phyloP scores from a whole-genome alignment of 2,113 vertebrate genomes.

The Sphaerodactylus townsendi region DNA sequence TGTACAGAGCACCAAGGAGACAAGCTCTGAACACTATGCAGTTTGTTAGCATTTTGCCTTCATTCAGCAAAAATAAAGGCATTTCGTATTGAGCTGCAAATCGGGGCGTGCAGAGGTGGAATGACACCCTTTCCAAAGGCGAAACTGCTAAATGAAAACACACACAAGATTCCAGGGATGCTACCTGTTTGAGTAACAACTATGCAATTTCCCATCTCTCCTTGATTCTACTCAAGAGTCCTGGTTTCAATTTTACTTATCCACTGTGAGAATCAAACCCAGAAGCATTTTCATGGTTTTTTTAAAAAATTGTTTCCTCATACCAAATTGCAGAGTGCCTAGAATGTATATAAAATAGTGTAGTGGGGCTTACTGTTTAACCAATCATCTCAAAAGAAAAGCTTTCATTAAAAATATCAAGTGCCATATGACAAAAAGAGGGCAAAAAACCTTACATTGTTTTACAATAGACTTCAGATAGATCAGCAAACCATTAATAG shows the following conservation, averaged over 20 bases:
- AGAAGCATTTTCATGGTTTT: too few relatives aligned
- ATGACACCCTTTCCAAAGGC: slow-evolving; percentile 46
- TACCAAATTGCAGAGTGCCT: too few relatives aligned
- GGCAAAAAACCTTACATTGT: not conserved
- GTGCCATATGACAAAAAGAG: not conserved
- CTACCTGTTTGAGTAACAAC: not conserved
- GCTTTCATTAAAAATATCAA: not conserved
- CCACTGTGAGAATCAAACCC: too few relatives aligned
- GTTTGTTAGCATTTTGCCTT: slow-evolving; percentile 46
- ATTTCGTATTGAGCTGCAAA: slow-evolving; percentile 43
- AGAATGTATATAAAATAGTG: too few relatives aligned
- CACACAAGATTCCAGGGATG: slow-evolving; percentile 27
- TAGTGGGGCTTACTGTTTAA: too few relatives aligned
- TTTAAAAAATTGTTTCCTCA: too few relatives aligned
- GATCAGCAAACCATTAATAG: not conserved
- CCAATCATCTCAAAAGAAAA: too few relatives aligned
- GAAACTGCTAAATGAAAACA: slow-evolving; percentile 45
- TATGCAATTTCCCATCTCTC: too few relatives aligned
- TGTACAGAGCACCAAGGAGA: slow-evolving; percentile 13
- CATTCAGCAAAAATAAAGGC: slow-evolving; percentile 52
- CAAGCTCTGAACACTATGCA: not conserved
- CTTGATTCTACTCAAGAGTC: too few relatives aligned
- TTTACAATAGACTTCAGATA: not conserved
- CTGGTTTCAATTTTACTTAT: too few relatives aligned
- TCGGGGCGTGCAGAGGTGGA: slow-evolving; percentile 20